A percentile compares a stretch with the other conserved stretches of the same genome.
These are phyloP conservation scores for Talpa occidentalis DNA, from an alignment of 2,113 vertebrate species.

Conservation along the genomic window DNA sequence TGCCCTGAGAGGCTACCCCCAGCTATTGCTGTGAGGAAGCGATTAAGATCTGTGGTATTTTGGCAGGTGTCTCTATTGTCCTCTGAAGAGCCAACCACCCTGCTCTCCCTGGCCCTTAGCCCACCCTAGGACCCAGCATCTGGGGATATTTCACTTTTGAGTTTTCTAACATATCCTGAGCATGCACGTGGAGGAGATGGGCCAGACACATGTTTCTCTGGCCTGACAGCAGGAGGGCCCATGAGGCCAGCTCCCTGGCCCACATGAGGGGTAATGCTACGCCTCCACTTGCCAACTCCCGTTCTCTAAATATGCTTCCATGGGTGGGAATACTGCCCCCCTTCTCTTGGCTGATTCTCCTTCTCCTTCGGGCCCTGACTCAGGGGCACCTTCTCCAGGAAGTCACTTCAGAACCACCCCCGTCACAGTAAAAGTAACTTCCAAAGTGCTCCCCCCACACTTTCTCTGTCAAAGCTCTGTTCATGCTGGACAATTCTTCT, in stretches of 20 bases:
- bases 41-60: not conserved
- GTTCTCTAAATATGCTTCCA: not conserved
- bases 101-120: not conserved
- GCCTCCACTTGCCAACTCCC: not conserved
- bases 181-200: not conserved
- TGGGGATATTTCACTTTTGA: not conserved
- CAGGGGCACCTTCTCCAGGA: not conserved
- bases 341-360: not conserved
- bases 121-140: not conserved
- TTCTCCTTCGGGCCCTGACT: not conserved
- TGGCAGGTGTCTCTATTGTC: not conserved
- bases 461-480: not conserved
- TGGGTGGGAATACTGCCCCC: not conserved
- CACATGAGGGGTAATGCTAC: not conserved
- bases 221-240: not conserved
- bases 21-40: not conserved
- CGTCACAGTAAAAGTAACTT: not conserved
- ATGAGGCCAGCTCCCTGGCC: not conserved
- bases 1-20: not conserved
- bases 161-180: no score
- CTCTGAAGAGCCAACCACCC: not conserved
- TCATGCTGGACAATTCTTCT: accelerated
- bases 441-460: not conserved
- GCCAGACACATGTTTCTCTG: not conserved
- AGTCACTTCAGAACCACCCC: not conserved